Base-by-base conservation (phyloP, 2,888 invertebrate genomes). In the Hemicrepidius hirtus region DNA sequence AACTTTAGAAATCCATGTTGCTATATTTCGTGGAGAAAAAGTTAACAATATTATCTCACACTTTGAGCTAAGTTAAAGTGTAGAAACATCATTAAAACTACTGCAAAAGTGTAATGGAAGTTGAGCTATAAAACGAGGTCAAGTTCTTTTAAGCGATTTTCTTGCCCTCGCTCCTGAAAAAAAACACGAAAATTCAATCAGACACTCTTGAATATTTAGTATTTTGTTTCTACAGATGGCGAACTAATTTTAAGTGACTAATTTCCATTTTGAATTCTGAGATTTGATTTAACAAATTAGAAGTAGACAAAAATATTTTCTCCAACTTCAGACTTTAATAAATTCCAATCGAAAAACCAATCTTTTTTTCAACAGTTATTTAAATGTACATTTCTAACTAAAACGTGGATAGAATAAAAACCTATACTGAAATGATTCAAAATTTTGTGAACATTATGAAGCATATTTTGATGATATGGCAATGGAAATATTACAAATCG, bases 101-200 rank as follows among this genome's bases (percentile, higher is more conserved):
- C 18, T 18, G 18, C 16, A 13, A 9, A 16, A 9, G 46, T 46
- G 16, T 46, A 46, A 46, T 46, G 18, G 46, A 46, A 46, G 46
- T 46, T 18, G 1, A 16, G 32, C 32, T 32, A 32, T 32, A 41
- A 24, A 50, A 50, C 18, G 18, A 32, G 32, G 53, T 32, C 53
- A 53, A 53, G 53, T 28, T 46, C 44, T 44, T 13, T 12, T 49
- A 53, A 28, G 21, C 24, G 53, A 53, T 53, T 53, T 13, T 53
- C 28, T 28, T 3, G 53, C n/a, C 7, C 18, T 46, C 46, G 13
- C 46, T 18, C 32, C 24, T 10, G 44, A 44, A 18, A 53, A 16
- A 32, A 53, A 53, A 53, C 53, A 53, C 28, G 53, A 53, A 53
- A 53, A 53, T 24, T 32, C 53, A 53, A 53, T 53, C 53, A 53